A percentile compares a stretch with the other conserved stretches of the same genome.
Evolutionary conservation across 2,113 vertebrate genomes (phyloP).

Genomic region (Dinomys branickii): DNA sequence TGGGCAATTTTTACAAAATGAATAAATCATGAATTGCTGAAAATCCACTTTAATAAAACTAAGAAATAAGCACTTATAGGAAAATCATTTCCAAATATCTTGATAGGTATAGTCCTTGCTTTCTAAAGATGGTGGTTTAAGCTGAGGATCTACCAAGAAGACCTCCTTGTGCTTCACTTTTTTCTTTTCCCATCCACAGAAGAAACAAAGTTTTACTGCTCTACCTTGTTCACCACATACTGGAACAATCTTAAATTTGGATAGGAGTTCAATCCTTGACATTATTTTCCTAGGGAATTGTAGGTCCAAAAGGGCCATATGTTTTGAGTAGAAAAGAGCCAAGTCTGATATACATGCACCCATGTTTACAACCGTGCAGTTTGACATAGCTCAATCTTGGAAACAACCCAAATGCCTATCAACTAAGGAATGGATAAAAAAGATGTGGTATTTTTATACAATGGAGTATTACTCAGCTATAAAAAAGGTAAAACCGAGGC

Average conservation of each 20-base stretch:
- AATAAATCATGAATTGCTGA: slow-evolving; percentile 11
- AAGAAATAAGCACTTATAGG: not conserved
- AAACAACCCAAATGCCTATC: no score
- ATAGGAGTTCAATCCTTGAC: not conserved
- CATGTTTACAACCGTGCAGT: no score
- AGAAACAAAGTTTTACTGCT: not conserved
- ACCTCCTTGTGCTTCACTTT: not conserved
- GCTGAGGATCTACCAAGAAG: not conserved
- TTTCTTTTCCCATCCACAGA: not conserved
- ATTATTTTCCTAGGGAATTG: not conserved
- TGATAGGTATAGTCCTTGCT: not conserved
- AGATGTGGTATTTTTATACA: no score
- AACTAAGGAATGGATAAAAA: no score
- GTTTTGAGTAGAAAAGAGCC: slow-evolving; percentile 18
- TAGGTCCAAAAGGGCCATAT: not conserved
- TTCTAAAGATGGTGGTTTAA: not conserved
- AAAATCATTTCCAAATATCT: slow-evolving; percentile 45
- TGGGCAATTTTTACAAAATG: not conserved
- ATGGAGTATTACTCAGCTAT: no score
- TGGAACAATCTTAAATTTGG: not conserved
- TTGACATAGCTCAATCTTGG: no score
- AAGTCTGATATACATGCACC: not conserved
- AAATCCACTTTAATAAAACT: slow-evolving; percentile 37
- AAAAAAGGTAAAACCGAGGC: no score
- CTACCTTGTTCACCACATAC: not conserved